Conservation (phyloP, 1,140 invertebrate species). For the Microplitis demolitor region DNA sequence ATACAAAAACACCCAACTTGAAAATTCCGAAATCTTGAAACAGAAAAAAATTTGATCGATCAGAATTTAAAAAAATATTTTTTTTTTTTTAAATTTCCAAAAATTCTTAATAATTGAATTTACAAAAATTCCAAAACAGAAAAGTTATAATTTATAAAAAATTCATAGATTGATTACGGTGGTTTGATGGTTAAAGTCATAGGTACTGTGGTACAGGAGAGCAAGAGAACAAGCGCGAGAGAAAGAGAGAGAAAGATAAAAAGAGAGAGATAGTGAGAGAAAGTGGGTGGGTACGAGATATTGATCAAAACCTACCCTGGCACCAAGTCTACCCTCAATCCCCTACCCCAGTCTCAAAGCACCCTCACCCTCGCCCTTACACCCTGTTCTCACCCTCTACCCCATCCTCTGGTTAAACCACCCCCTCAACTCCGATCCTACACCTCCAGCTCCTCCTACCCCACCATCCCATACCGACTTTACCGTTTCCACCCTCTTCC, state of each 20-base stretch:
- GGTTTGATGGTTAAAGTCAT: slow-evolving; percentile 47
- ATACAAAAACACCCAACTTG: too few species aligned
- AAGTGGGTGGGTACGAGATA: slow-evolving; percentile 59
- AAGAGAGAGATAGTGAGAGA: slow-evolving; percentile 9
- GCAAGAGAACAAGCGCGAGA: not conserved
- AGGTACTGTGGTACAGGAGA: not conserved
- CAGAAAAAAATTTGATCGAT: too few species aligned
- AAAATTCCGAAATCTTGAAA: too few species aligned
- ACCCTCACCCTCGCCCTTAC: not conserved
- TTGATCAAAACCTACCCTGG: slow-evolving; percentile 63
- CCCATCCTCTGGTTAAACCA: not conserved
- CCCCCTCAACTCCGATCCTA: not conserved
- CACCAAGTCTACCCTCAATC: slow-evolving; percentile 45
- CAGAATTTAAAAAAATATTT: too few species aligned
- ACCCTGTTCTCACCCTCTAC: slow-evolving; percentile 27
- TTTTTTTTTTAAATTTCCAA: too few species aligned
- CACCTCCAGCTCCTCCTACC: too few species aligned
- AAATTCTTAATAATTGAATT: too few species aligned
- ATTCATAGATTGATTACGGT: slow-evolving; percentile 60
- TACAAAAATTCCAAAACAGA: too few species aligned
- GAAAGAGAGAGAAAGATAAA: slow-evolving; percentile 43
- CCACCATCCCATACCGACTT: not conserved
- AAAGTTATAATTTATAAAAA: slow-evolving; percentile 26
- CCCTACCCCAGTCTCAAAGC: slow-evolving; percentile 22
- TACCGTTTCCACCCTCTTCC: slow-evolving; percentile 19